phyloP scores from a whole-genome alignment of 1,140 invertebrate genomes.

The Drosophila sproati region DNA sequence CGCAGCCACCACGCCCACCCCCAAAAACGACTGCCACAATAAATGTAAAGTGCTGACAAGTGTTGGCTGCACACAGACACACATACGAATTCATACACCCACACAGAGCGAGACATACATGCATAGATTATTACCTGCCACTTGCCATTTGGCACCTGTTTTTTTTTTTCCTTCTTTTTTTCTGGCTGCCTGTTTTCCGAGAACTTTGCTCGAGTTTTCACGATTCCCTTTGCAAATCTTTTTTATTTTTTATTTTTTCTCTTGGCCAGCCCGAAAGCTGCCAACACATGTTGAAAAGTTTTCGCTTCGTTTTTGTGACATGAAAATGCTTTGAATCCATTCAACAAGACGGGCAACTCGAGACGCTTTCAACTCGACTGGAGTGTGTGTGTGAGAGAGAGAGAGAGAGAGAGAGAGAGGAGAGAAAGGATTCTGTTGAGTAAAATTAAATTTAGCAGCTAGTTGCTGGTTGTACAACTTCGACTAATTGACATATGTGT shows the following conservation, averaged over 20 bases:
- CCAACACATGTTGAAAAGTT: conserved; percentile 82
- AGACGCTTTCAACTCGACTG: conserved; percentile 3
- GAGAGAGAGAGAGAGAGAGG: too few relatives aligned
- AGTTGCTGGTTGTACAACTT: conserved; percentile 56
- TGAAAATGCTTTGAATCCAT: conserved; percentile 82
- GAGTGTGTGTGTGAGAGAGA: neutral
- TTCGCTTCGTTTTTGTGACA: conserved; percentile 76
- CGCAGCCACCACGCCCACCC: conserved; percentile 1
- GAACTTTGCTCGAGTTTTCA: conserved; percentile 72
- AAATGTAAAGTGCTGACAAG: conserved; percentile 81
- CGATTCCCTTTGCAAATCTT: conserved; percentile 42
- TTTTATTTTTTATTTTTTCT: conserved; percentile 32
- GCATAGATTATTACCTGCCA: conserved; percentile 82
- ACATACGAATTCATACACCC: neutral
- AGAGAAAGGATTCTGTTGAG: conserved; percentile 5
- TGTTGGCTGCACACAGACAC: conserved; percentile 45
- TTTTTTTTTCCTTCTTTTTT: conserved; percentile 30
- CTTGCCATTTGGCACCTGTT: conserved; percentile 78
- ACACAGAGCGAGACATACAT: conserved; percentile 46
- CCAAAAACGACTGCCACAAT: conserved; percentile 69
- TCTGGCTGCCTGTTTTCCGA: conserved; percentile 1
- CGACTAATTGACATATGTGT: conserved; percentile 78
- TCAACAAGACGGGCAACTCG: conserved; percentile 51
- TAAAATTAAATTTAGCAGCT: conserved; percentile 79
- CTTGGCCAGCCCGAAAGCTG: conserved; percentile 58